Base-by-base conservation (phyloP, 2,113 vertebrate species). In the Poicephalus meyeri region DNA sequence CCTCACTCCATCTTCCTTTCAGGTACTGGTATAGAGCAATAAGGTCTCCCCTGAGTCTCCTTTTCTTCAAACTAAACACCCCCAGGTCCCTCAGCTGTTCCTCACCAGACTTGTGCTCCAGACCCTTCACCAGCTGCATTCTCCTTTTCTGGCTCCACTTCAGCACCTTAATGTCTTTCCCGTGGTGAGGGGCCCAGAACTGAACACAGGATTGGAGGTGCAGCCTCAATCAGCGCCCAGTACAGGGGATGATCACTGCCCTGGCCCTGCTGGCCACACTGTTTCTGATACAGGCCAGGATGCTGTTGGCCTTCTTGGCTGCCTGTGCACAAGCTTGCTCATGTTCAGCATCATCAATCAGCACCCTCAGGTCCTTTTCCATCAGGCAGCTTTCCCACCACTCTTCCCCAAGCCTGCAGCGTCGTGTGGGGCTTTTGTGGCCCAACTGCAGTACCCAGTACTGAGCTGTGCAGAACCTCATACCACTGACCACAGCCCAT, bases 151-250 rank as follows among this genome's bases (percentile, higher is more conserved):
- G 33, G 56, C 13, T 3, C 13, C 4, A 0, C 6, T n/a, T 33
- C 55, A 58, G 55, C 9, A 58, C 9, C 55, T 58, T 19, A n/a
- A n/a, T n/a, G 55, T n/a, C 56, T 60, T 35, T 35, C 14, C 35
- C 16, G 58, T 37, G 24, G n/a, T 37, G 58, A 37, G 23, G 9
- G n/a, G 58, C 9, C n/a, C 58, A 60, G 23, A 5, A 60, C n/a
- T 37, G 58, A 60, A 35, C 1, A 15, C 23, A 25, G n/a, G 23
- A 37, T 60, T 37, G 4, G 0, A 16, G n/a, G 14, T 16, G 58
- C 4, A 0, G 7, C 23, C n/a, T 60, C 15, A 60, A 25, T 3
- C 23, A 24, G 10, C 16, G 58, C 58, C 1, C 4, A 25, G n/a
- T 37, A 25, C 21, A 37, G 58, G 23, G n/a, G 14, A 60, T 16